A percentile compares a stretch with the other conserved stretches of the same genome.
Evolutionary conservation across 2,888 invertebrate genomes (phyloP).

Genomic region (Drosophila maculinotata): DNA sequence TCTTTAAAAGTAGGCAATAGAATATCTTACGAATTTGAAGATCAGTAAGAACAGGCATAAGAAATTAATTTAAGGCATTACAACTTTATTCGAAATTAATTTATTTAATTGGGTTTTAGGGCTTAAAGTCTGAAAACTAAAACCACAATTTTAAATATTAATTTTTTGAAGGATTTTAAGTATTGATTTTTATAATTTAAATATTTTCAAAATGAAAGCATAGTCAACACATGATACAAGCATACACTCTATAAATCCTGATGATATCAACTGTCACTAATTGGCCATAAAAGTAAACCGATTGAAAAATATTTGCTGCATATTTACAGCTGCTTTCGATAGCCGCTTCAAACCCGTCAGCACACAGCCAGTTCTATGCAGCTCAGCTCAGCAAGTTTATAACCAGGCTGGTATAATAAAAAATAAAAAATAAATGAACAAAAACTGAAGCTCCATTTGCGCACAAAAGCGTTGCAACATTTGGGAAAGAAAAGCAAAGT

Average conservation of each 20-base stretch:
- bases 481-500: conserved; percentile 63
- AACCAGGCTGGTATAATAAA: conserved; percentile 16
- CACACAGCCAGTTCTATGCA: conserved; percentile 19
- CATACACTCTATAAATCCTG: background rate
- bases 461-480: conserved; percentile 78
- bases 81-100: too few relatives aligned
- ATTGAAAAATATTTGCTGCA: conserved; percentile 17
- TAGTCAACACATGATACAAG: background rate
- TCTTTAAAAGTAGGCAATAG: background rate
- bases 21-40: too few relatives aligned
- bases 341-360: conserved; percentile 6
- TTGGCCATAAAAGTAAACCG: conserved; percentile 14
- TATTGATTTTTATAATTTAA: too few relatives aligned
- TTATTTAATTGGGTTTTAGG: too few relatives aligned
- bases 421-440: conserved; percentile 12
- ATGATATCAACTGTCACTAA: conserved; percentile 3
- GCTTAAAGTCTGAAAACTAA: too few relatives aligned
- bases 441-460: conserved; percentile 68
- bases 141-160: too few relatives aligned
- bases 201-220: background rate
- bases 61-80: too few relatives aligned
- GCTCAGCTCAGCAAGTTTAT: conserved; percentile 8
- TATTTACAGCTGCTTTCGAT: conserved; percentile 31
- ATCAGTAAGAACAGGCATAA: too few relatives aligned
- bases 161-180: too few relatives aligned